Conservation (phyloP, 2,797 vertebrate genomes). For the Hippoglossus hippoglossus region DNA sequence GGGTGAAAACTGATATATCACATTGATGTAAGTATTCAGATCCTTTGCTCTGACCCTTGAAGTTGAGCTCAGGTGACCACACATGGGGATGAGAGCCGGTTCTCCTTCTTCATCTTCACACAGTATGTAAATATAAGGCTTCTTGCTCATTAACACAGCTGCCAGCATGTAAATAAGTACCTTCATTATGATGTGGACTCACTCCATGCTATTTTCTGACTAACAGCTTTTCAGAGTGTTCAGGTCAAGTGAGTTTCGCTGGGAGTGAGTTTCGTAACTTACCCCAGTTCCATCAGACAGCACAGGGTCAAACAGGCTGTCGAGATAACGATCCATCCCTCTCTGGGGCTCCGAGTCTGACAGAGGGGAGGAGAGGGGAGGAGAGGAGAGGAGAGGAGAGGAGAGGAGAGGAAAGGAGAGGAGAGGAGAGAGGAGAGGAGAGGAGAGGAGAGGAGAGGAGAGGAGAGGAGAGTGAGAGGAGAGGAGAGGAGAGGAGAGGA, state of each 20-base stretch:
- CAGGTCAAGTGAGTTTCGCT: slow-evolving; percentile 20
- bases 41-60: no score
- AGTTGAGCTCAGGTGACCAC: no score
- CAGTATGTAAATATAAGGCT: not conserved
- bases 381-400: not conserved
- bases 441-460: slow-evolving; percentile 6
- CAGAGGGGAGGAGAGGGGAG: slow-evolving; percentile 16
- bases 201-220: not conserved
- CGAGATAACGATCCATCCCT: slow-evolving; percentile 94
- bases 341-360: slow-evolving; percentile 83
- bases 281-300: slow-evolving; percentile 91
- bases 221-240: slow-evolving; percentile 3
- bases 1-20: no score
- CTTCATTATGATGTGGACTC: not conserved
- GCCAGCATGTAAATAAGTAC: not conserved
- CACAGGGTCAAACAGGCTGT: slow-evolving; percentile 95
- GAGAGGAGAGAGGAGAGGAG: slow-evolving; percentile 17
- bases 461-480: not conserved
- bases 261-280: slow-evolving; percentile 67
- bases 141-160: not conserved
- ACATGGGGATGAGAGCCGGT: no score
- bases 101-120: no score
- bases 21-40: no score
- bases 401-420: not conserved
- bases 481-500: slow-evolving; percentile 1